phyloP scores from a whole-genome alignment of 1,140 invertebrate genomes.

The Potamilus streckersoni region DNA sequence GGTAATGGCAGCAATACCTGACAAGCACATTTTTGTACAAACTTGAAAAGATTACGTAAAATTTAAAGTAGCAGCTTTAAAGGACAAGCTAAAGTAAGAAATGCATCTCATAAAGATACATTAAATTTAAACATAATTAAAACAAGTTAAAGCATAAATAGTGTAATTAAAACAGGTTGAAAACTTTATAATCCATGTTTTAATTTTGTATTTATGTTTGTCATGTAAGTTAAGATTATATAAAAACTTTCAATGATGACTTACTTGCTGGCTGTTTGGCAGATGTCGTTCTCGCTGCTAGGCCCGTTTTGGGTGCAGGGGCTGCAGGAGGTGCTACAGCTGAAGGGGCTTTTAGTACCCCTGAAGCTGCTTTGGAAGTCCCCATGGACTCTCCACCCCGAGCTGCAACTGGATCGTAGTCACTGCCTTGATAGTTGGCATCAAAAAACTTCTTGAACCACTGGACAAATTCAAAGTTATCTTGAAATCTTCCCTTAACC shows the following conservation, averaged over 20 bases:
- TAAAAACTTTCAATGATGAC: background rate
- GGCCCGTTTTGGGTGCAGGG: background rate
- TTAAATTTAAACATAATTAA: slow-evolving; percentile 1
- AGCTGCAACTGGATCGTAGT: slow-evolving; percentile 91
- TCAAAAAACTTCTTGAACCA: slow-evolving; percentile 99
- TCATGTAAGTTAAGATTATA: background rate
- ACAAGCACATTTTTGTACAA: too few relatives aligned
- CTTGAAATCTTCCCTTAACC: slow-evolving; percentile 94
- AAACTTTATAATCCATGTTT: background rate
- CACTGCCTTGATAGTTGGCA: slow-evolving; percentile 96
- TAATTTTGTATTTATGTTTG: background rate
- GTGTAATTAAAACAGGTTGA: background rate
- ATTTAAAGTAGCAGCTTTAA: background rate
- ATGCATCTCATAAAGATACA: background rate
- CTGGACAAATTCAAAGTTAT: slow-evolving; percentile 99
- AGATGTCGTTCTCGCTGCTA: background rate
- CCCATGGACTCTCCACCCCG: slow-evolving; percentile 81
- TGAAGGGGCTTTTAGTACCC: slow-evolving; percentile 14
- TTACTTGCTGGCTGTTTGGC: background rate
- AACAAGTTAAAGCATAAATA: background rate
- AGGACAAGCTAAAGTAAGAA: background rate
- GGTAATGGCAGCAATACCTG: too few relatives aligned
- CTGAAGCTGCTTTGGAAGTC: slow-evolving; percentile 59
- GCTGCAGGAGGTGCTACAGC: slow-evolving; percentile 11
- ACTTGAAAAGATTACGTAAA: too few relatives aligned